Evolutionary conservation across 2,888 invertebrate species (phyloP), one percentile per base, ranked within the genome.

Genomic region (Acronicta alni): DNA sequence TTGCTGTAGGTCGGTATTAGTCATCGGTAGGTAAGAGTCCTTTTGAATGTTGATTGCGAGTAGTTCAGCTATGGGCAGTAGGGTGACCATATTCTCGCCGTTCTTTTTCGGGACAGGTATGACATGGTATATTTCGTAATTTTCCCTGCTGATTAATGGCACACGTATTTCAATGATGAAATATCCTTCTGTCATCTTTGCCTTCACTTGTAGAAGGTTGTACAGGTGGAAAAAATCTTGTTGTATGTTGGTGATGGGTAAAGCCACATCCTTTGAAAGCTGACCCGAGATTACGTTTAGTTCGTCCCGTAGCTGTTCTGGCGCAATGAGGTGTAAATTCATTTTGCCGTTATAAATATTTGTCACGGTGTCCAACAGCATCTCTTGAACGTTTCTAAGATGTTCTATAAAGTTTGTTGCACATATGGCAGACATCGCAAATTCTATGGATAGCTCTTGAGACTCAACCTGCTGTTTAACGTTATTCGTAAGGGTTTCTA

Each of bases 91-190:
- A 4, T 46, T 48, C 0, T 10, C 45, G 3, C 35, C 45, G 3
- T 0, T 14, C 45, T 39, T 53, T 39, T 59, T 42, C 0, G 62
- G 62, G 3, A 67, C 20, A 2, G 68, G 41, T 18, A 60, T 58
- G 0, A 64, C 3, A 20, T 52, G 45, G 9, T 53, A 54, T 7
- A 67, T 8, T 3, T 72, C 66, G 48, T 45, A 72, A 20, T 1
- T 45, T 10, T 68, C 72, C 56, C 67, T 60, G 18, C 43, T 61
- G 1, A 69, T 48, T 10, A 74, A 53, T 0, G 73, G 75, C 8
- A 77, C 58, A 9, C 46, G 62, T 4, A 75, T 52, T 37, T 77
- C 68, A 35, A 75, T 67, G 32, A 76, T 63, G 14, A 75, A 41
- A 17, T 68, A 71, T 3, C 55, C 42, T 37, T 54, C 9, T 0